Evolutionary conservation across 2,888 invertebrate genomes (phyloP), one percentile per base, ranked within the genome.

Genomic region (Drosophila longiperda): DNA sequence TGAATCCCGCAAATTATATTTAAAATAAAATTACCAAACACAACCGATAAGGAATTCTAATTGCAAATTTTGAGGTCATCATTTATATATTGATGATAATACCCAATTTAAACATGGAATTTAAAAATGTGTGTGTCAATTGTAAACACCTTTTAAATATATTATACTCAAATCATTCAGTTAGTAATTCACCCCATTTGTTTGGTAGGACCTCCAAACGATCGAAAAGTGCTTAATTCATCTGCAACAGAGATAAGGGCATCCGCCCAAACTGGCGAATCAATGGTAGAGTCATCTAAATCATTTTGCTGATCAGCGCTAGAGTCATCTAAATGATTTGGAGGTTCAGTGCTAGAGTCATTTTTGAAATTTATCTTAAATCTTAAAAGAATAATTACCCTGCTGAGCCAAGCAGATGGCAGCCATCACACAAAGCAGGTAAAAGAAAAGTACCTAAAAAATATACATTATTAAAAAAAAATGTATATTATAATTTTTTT

Each of bases 81-180:
- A 6, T 15, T 36, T 15, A 15, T 15, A 26, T 26, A 5, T 26
- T 26, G 26, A 17, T 15, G 36, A 36, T 6, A 7, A 17, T 15
- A 36, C 15, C 7, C 3, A 15, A 36, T 36, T 36, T 2, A 15
- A 15, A 15, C 6, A 36, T 15, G 6, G 15, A 36, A 36, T 3
- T 7, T 17, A 36, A 17, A 15, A 15, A 36, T 36, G 3, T 36
- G 7, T 7, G 6, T 36, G 26, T 7, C 6, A 36, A 15, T 36
- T 7, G 15, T 15, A 15, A 36, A 7, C 15, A 17, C 17, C 11
- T n/a, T 49, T 29, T 29, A n/a, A 29, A 29, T 33, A 50, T 12
- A 50, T n/a, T 50, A n/a, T 32, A 29, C 17, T 17, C 17, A 17
- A n/a, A 33, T 86, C 90, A 92, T 40, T 91, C 91, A 73, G 92